A percentile compares a stretch with the other conserved stretches of the same genome.
Conservation (phyloP, 2,797 vertebrate species). For the Coreius guichenoti region DNA sequence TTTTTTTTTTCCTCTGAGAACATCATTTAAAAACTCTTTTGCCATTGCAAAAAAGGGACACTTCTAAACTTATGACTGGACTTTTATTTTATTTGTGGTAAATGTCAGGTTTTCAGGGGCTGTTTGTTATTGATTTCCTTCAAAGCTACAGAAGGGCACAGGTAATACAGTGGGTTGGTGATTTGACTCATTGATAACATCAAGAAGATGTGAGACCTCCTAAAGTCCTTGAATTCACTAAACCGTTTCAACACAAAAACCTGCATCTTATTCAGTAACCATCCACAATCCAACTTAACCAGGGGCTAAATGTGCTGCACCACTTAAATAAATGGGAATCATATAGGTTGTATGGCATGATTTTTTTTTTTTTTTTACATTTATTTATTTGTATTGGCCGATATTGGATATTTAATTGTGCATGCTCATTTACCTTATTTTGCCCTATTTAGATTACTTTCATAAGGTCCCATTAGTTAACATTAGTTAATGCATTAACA, state of each 20-base stretch:
- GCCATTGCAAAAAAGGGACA: slow-evolving; percentile 63
- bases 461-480: not conserved
- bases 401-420: not conserved
- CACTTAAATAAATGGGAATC: not conserved
- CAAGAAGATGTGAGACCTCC: slow-evolving; percentile 29
- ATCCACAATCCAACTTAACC: not conserved
- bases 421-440: not conserved
- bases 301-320: not conserved
- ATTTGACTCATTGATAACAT: slow-evolving; percentile 64
- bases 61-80: slow-evolving; percentile 65
- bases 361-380: not conserved
- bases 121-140: slow-evolving; percentile 58
- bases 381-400: not conserved
- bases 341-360: not conserved
- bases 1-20: not conserved
- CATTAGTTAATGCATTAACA: not conserved
- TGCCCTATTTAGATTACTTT: not conserved
- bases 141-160: slow-evolving; percentile 58
- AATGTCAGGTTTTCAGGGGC: slow-evolving; percentile 72
- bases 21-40: slow-evolving; percentile 52
- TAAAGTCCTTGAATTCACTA: not conserved
- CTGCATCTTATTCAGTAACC: not conserved
- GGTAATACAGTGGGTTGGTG: slow-evolving; percentile 64
- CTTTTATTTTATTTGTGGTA: slow-evolving; percentile 61
- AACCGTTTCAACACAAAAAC: not conserved